Evolutionary conservation across 2,888 invertebrate genomes (phyloP).

Genomic region (Formica aserva): DNA sequence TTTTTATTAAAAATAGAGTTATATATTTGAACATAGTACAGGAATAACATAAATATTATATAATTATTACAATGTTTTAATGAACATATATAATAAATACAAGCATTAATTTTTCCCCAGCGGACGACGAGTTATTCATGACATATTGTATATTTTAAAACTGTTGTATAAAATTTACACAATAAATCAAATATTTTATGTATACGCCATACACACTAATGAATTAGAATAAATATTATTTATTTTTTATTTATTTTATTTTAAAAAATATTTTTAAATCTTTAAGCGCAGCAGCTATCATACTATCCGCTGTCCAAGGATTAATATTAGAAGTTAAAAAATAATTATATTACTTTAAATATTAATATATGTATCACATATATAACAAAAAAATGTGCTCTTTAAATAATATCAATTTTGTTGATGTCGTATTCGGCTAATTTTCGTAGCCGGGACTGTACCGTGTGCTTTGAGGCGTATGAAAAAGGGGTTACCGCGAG

Average conservation of each 20-base stretch:
- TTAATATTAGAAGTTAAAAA: not conserved
- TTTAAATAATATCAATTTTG: not conserved
- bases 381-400: not conserved
- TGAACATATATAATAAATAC: not conserved
- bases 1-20: not conserved
- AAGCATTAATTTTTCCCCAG: not conserved
- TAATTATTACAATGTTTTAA: not conserved
- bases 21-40: not conserved
- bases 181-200: not conserved
- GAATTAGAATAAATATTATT: not conserved
- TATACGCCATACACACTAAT: not conserved
- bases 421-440: not conserved
- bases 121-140: not conserved
- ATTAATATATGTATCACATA: not conserved
- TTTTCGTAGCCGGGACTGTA: slow-evolving; percentile 47
- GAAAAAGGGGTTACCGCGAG: slow-evolving; percentile 56
- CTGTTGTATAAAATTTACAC: not conserved
- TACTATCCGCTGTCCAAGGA: not conserved
- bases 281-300: no score
- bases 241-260: not conserved
- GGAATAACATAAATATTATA: not conserved
- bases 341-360: not conserved
- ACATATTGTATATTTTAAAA: no score
- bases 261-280: not conserved
- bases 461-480: slow-evolving; percentile 49